Base-by-base conservation (phyloP, 2,888 invertebrate genomes). In the Ischnura elegans region DNA sequence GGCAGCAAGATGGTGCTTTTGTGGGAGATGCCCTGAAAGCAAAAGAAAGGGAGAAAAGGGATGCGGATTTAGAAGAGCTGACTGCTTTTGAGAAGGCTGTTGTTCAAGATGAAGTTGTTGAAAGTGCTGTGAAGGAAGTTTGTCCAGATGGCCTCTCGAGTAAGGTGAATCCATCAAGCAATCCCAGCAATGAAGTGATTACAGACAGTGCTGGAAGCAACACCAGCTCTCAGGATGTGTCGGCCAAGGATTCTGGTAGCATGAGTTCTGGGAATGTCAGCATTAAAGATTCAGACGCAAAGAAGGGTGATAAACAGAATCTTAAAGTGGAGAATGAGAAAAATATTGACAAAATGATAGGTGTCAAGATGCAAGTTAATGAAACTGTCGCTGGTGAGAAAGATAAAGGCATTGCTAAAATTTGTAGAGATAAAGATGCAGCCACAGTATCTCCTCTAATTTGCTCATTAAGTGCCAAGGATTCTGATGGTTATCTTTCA, bases 1-100 rank as follows among this genome's bases (percentile, higher is more conserved):
- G n/a, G 2, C 61, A 90, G 43, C 43, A 61, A 16, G 36, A 61
- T 25, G 43, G 43, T 0, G n/a, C 29, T 16, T 43, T 61, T 0
- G 90, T 43, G n/a, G 43, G 13, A 90, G 19, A 42, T 8, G n/a
- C 21, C 10, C 25, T 43, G 36, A 86, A 86, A 86, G n/a, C 86
- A 2, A 86, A 86, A 86, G 90, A 90, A 43, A 61, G 90, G 61
- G 90, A 90, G 43, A 90, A 90, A 43, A 61, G 90, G 42, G 90
- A 90, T n/a, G 90, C 16, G 36, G 25, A 13, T 2, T 25, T 90
- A 21, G 61, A 90, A 21, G 87, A 29, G 36, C 25, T 25, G 25
- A 13, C 4, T 87, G 16, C 29, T 87, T 8, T 36, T 36, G 36
- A 76, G 76, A 76, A 76, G 29, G 29, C 76, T 76, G 76, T 16